phyloP scores from a whole-genome alignment of 1,140 invertebrate species.

The Micrasema minimum region DNA sequence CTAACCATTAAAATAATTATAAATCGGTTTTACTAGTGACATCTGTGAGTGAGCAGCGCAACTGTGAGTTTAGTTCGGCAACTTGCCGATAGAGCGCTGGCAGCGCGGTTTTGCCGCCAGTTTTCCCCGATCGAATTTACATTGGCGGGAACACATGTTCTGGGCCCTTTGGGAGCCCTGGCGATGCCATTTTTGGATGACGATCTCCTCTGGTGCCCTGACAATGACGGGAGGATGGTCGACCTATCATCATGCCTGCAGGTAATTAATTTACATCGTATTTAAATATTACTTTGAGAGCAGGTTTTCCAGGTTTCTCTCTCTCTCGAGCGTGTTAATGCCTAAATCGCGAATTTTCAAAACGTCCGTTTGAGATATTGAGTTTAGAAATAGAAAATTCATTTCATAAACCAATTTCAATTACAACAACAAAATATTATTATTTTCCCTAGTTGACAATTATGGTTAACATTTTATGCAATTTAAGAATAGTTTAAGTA shows the following conservation, averaged over 20 bases:
- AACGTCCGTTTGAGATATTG: no score
- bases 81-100: constrained; percentile 3
- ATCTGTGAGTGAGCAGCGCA: constrained; percentile 7
- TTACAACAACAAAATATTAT: no score
- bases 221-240: constrained; percentile 92
- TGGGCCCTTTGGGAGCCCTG: constrained; percentile 72
- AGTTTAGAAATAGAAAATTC: no score
- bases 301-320: no score
- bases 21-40: neutral
- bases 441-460: no score
- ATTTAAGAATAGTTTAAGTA: no score
- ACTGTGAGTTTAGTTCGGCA: constrained; percentile 23
- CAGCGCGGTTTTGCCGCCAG: neutral
- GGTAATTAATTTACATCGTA: no score
- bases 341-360: no score
- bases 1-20: neutral
- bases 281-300: no score
- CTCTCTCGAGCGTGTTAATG: no score
- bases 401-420: no score
- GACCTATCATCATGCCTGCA: constrained; percentile 88
- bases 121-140: constrained; percentile 46
- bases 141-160: constrained; percentile 72
- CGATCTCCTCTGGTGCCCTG: constrained; percentile 90
- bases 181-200: constrained; percentile 95
- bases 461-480: no score